Base-by-base conservation (phyloP, 2,888 invertebrate genomes). In the Agrotis clavis region DNA sequence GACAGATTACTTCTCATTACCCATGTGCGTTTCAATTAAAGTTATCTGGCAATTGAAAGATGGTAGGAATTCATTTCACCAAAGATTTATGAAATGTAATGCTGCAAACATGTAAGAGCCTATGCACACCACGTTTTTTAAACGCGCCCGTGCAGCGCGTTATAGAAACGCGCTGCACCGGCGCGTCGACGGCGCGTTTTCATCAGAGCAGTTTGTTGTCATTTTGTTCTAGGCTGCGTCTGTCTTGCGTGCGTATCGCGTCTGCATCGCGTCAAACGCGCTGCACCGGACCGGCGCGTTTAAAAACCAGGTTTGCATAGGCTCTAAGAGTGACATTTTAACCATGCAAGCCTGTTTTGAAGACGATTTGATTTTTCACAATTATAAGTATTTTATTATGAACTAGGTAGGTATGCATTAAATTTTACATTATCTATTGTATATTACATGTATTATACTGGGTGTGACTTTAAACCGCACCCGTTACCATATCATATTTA, bases 31-130 rank as follows among this genome's bases (percentile, higher is more conserved):
- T 35, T 21, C 13, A 1, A 35, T 60, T 19, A 71, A 60, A 61
- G 64, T 56, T 61, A 61, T n/a, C 54, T 0, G 18, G 41, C 19
- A 3, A 16, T 51, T 51, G 19, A 61, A 56, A 41, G 35, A 51
- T 48, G 13, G 14, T 62, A 65, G n/a, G 67, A 64, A 75, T 68
- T 67, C 51, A 68, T 67, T 56, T 66, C 74, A 79, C 84, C 86
- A 85, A 85, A 86, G 83, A 84, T 73, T 69, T 69, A 53, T 51
- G 71, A 50, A 56, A 30, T 54, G n/a, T 74, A 57, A n/a, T 47
- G 25, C 51, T 61, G n/a, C 25, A 19, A 64, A 50, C 2, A 13
- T 67, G 18, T 60, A 41, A 54, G 18, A 25, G 25, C 25, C 25
- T 25, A 25, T 25, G 25, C 25, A 25, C 25, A 25, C 25, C 1